Evolutionary conservation across 2,113 vertebrate genomes (phyloP), one percentile per base, ranked within the genome.

Genomic region (Phaethon lepturus): DNA sequence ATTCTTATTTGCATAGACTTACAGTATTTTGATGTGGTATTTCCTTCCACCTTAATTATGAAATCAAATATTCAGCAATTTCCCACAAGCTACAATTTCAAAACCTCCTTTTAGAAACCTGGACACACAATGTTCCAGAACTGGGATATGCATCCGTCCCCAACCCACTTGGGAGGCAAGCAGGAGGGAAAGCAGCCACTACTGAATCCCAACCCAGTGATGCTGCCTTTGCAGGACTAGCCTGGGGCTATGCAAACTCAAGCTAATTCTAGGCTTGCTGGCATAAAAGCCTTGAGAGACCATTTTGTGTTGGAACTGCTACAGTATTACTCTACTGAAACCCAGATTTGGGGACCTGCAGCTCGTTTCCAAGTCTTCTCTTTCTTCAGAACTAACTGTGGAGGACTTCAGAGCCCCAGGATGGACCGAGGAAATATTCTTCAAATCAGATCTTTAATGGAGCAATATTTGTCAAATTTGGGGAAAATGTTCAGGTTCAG

Each of bases 1-100:
- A 84, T 80, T 83, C 64, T 64, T 84, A 67, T 75, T 85, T 94
- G 19, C 56, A 71, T 52, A 73, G 47, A 75, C 11, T 72, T 68
- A 62, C 1, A 2, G 13, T 75, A 78, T 89, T 96, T 89, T 85
- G 68, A n/a, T 85, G 33, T 40, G 35, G 7, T 44, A 75, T 78
- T 60, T 91, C 44, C 47, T 94, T 75, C n/a, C 45, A 56, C 33
- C 12, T 91, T 72, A 33, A 91, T 84, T 85, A 81, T 52, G 49
- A 96, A 75, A 93, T 68, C 60, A 94, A 91, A 89, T 89, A 87
- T 91, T 91, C 60, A 78, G 14, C 49, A 67, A 14, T 78, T 50
- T 93, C 23, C 47, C 52, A 67, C 28, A 75, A 89, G 40, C 25
- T 64, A 66, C 50, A 74, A 87, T 93, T 91, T 94, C 60, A 85